Evolutionary conservation across 2,797 vertebrate species (phyloP).

Genomic region (Allochrocebus solatus): DNA sequence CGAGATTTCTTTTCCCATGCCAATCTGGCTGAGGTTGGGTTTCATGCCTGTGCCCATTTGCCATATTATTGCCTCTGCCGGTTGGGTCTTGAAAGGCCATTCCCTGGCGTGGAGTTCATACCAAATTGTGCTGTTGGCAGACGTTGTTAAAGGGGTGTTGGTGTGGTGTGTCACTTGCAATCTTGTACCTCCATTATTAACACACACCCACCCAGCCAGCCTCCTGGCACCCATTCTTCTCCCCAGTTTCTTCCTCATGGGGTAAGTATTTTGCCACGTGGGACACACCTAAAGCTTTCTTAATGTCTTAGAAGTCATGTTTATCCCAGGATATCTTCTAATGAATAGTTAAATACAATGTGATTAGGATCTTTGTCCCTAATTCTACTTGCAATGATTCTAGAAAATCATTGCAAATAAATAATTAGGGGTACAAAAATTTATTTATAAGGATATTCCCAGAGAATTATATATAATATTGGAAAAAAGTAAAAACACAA

Average conservation of each 20-base stretch:
- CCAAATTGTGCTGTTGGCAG: conserved; percentile 94
- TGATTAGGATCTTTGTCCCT: background rate
- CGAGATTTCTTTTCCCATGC: conserved; percentile 98
- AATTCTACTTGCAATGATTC: background rate
- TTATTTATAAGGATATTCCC: background rate
- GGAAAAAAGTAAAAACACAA: background rate
- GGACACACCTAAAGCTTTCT: background rate
- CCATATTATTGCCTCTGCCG: conserved; percentile 98
- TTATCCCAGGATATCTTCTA: background rate
- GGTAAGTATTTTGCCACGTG: background rate
- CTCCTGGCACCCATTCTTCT: too few species aligned
- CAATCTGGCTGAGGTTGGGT: conserved; percentile 97
- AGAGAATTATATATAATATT: background rate
- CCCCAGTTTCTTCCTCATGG: background rate
- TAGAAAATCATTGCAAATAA: background rate
- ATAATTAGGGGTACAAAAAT: background rate
- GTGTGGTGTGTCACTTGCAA: background rate
- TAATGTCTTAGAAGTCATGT: background rate
- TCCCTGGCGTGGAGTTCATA: conserved; percentile 97
- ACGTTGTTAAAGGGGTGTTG: background rate
- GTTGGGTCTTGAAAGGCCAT: conserved; percentile 99
- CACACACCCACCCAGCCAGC: too few species aligned
- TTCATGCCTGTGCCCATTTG: conserved; percentile 97
- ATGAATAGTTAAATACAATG: background rate
- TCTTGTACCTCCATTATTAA: background rate